Conservation (phyloP, 2,888 invertebrate genomes). For the Lycaena phlaeas region DNA sequence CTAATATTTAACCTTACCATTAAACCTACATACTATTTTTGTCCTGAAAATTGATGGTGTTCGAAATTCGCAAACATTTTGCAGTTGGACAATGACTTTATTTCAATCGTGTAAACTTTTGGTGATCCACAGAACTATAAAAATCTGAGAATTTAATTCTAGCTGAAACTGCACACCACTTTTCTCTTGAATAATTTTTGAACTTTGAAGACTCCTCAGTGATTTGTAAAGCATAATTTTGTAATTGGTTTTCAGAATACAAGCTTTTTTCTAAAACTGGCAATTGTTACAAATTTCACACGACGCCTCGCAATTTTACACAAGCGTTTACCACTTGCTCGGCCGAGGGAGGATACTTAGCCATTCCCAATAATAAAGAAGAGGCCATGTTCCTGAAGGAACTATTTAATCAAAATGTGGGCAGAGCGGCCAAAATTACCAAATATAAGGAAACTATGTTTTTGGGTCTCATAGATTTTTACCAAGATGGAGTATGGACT, state of each 20-base stretch:
- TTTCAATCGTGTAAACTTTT: too few relatives aligned
- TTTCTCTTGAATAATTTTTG: too few relatives aligned
- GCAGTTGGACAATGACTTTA: too few relatives aligned
- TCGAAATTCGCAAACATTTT: too few relatives aligned
- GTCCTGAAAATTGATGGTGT: too few relatives aligned
- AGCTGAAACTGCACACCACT: too few relatives aligned
- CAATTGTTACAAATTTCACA: conserved; percentile 6
- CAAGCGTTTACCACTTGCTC: not conserved
- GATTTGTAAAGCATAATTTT: too few relatives aligned
- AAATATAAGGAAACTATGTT: not conserved
- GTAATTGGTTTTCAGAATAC: conserved; percentile 2
- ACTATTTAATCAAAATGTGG: not conserved
- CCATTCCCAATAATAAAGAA: not conserved
- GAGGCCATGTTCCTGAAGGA: not conserved
- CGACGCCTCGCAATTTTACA: not conserved
- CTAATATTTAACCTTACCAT: too few relatives aligned
- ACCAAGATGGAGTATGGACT: not conserved
- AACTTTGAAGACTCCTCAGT: too few relatives aligned
- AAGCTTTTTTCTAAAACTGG: not conserved
- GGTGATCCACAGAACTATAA: too few relatives aligned
- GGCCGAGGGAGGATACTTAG: conserved; percentile 3
- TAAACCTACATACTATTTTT: too few relatives aligned
- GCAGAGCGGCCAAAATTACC: not conserved
- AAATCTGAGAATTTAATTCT: too few relatives aligned
- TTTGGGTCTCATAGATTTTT: not conserved